Evolutionary conservation across 2,113 vertebrate genomes (phyloP).

Genomic region (Apistogramma diplotaenia): DNA sequence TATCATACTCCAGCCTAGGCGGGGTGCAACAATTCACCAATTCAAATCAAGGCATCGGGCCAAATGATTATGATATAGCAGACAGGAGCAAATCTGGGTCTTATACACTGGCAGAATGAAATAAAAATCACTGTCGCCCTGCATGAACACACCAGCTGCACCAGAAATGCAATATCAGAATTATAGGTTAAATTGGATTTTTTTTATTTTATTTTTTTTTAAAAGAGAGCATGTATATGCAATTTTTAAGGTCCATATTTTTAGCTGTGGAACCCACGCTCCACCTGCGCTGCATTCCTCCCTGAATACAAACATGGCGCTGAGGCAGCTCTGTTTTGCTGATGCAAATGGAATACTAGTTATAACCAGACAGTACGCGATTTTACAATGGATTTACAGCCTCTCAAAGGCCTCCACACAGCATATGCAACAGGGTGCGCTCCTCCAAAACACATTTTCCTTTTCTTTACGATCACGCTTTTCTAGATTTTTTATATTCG

Average conservation of each 20-base stretch:
- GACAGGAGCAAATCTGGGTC: slow-evolving; percentile 32
- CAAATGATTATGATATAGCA: slow-evolving; percentile 65
- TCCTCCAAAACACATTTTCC: neutral
- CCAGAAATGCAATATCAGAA: slow-evolving; percentile 38
- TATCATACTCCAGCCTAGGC: slow-evolving; percentile 44
- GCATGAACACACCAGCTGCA: slow-evolving; percentile 37
- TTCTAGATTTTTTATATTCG: neutral
- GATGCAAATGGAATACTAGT: slow-evolving; percentile 13
- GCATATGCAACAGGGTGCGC: neutral
- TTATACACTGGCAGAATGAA: slow-evolving; percentile 30
- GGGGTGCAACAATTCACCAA: slow-evolving; percentile 51
- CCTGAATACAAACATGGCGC: slow-evolving; percentile 32
- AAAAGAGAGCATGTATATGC: slow-evolving; percentile 29
- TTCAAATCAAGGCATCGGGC: slow-evolving; percentile 59
- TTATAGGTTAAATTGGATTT: slow-evolving; percentile 44
- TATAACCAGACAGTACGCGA: neutral
- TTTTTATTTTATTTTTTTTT: neutral
- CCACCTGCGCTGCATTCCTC: slow-evolving; percentile 25
- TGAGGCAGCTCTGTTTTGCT: neutral
- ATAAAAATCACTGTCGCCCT: slow-evolving; percentile 14
- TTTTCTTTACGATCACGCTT: neutral
- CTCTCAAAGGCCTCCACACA: neutral
- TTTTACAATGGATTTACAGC: slow-evolving; percentile 21
- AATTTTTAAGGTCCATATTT: slow-evolving; percentile 37
- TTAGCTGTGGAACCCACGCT: slow-evolving; percentile 23